Base-by-base conservation (phyloP, 2,888 invertebrate species). In the Amaurobius ferox region DNA sequence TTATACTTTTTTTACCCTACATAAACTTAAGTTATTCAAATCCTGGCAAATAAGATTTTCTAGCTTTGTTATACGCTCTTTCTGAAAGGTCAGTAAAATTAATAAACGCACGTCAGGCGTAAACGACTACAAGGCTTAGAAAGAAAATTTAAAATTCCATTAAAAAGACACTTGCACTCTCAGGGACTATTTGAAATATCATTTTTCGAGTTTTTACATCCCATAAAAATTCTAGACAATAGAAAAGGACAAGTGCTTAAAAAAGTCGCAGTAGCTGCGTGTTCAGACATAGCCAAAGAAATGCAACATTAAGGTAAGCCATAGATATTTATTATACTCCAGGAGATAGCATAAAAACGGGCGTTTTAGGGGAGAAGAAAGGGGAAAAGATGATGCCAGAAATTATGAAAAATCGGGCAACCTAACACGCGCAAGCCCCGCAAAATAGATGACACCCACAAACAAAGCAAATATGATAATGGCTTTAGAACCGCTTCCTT, bases 391-490 rank as follows among this genome's bases (percentile, higher is more conserved):
- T 28, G 66, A 7, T 35, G 26, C 28, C 40, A 16, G 62, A 74
- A 81, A 81, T 81, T 81, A 81, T 81, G 81, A 81, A 81, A 81
- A 81, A 81, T 81, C 74, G 81, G 68, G 68, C 44, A 74, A 81
- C 64, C 79, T 79, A 81, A 81, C 81, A 61, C 68, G 67, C 55
- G 35, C 19, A 44, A 68, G 67, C 35, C 67, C 44, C 71, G 23
- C 44, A 72, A 85, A 77, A 85, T 77, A 40, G 71, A 85, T 76
- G 83, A 70, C 39, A 13, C 67, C n/a, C 13, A 30, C 72, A 77
- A 72, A 85, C 83, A 85, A 85, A 85, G 83, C 83, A 85, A 85
- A 85, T 85, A 77, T 85, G 83, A 85, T 85, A 85, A 85, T 85
- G 83, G 48, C 66, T 30, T 61, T 39, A 39, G 44, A 79, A 32